Base-by-base conservation (phyloP, 1,140 invertebrate species). In the Bombus polaris region DNA sequence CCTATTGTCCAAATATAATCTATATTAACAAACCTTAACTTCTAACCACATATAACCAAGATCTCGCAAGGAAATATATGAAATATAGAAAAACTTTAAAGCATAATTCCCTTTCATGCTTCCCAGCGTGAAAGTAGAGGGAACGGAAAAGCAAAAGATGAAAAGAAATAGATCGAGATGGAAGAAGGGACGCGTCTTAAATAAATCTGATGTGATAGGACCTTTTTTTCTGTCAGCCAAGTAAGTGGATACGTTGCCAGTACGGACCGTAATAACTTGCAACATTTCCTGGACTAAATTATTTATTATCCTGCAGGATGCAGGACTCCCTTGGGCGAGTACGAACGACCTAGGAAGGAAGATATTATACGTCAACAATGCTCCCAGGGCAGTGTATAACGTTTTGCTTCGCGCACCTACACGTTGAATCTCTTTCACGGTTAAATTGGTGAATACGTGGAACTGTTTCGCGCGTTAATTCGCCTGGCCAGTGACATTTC, bases 211-310 rank as follows among this genome's bases (percentile, higher is more conserved):
- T 32, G 42, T 59, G 76, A 85, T 65, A 82, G 57, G 44, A 81
- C 74, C 35, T 81, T 82, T 78, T 53, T 80, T 79, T 81, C 42
- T 32, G 73, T 81, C 81, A 47, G 25, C n/a, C n/a, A 44, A 72
- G 47, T 78, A 81, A 62, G 57, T 72, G 68, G 76, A 85, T 80
- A 85, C 42, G 68, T 80, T 47, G 59, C 57, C 39, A 47, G 72
- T 59, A 32, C 53, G 59, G 87, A 78, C 87, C 85, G 89, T 92
- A 93, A 93, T 92, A 92, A 92, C 88, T 92, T 87, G 89, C 88
- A 91, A 91, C 91, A 88, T 88, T 92, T 91, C 87, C 89, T 79
- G 86, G 77, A 78, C 82, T 92, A 93, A 93, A 92, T 93, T 92
- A 92, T 93, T 93, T 92, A 92, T 91, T 87, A 87, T 90, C 68